Percentiles rank a stretch among this genome's conserved stretches.
Conservation (phyloP, 2,888 invertebrate genomes). For the Hetaerina titia region DNA sequence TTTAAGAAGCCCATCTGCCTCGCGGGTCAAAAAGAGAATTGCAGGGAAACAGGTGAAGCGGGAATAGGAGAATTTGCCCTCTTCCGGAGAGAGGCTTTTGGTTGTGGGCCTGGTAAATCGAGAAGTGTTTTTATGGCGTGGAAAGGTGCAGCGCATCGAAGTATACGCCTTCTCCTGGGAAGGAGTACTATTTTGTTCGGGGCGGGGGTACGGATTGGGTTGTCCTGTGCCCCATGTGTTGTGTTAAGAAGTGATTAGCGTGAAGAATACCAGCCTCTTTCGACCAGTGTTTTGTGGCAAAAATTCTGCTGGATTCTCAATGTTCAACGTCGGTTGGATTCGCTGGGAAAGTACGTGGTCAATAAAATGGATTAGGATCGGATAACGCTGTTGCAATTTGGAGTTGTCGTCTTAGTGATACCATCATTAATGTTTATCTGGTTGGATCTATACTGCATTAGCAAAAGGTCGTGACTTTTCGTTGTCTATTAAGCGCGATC, state of each 20-base stretch:
- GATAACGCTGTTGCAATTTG: too few relatives aligned
- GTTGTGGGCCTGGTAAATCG: neutral
- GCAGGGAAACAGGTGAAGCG: neutral
- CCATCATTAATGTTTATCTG: too few relatives aligned
- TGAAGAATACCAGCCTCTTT: neutral
- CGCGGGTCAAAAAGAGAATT: too few relatives aligned
- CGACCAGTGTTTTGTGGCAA: neutral
- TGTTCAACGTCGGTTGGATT: constrained; percentile 3
- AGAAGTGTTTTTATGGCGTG: neutral
- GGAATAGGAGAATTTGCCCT: neutral
- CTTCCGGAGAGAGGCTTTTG: neutral
- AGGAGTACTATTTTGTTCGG: neutral
- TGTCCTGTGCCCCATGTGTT: neutral
- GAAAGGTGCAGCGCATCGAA: neutral
- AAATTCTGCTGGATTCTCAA: neutral
- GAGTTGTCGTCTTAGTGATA: too few relatives aligned
- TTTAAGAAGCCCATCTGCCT: neutral
- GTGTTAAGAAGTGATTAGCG: neutral
- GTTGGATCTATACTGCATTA: too few relatives aligned
- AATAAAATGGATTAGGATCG: neutral
- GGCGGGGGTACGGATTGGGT: neutral
- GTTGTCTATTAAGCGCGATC: too few relatives aligned
- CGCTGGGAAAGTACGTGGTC: neutral
- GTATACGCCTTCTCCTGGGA: neutral
- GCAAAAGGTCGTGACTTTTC: too few relatives aligned